These are phyloP conservation scores for Drosophila fungiperda DNA, from an alignment of 2,888 invertebrate species.

Conservation along the genomic window DNA sequence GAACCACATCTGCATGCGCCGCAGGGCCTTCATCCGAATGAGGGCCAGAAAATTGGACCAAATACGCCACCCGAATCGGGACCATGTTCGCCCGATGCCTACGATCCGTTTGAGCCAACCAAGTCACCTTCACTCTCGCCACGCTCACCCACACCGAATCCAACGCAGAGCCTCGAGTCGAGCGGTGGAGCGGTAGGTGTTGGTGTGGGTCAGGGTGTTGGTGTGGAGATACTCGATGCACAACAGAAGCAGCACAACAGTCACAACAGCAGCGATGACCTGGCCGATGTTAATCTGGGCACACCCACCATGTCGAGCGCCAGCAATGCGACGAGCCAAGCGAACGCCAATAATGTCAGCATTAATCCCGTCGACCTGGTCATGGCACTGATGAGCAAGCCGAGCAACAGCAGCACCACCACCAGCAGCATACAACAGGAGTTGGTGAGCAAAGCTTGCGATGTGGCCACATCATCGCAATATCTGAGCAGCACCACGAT, in stretches of 20 bases:
- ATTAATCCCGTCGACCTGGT: conserved; percentile 88
- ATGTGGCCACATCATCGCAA: conserved; percentile 67
- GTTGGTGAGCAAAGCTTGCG: conserved; percentile 72
- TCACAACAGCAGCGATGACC: conserved; percentile 48
- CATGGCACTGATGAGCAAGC: conserved; percentile 87
- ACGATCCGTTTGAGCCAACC: conserved; percentile 96
- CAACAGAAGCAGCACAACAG: conserved; percentile 48
- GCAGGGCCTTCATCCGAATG: conserved; percentile 49
- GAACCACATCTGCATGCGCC: conserved; percentile 35
- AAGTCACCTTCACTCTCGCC: conserved; percentile 87
- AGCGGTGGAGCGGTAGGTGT: background rate
- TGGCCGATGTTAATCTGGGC: conserved; percentile 18
- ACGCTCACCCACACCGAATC: conserved; percentile 83
- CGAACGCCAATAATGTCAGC: conserved; percentile 85
- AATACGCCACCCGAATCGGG: conserved; percentile 90
- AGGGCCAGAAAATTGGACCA: conserved; percentile 87
- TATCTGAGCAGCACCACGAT: conserved; percentile 66
- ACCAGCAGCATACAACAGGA: conserved; percentile 68
- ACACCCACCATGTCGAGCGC: conserved; percentile 59
- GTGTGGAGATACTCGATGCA: conserved; percentile 53
- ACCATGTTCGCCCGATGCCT: conserved; percentile 92
- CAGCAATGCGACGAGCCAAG: conserved; percentile 85
- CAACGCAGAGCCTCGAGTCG: conserved; percentile 67
- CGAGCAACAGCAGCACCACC: conserved; percentile 57
- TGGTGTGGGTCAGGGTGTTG: background rate